Evolutionary conservation across 2,888 invertebrate species (phyloP), one percentile per base, ranked within the genome.

Genomic region (Morpho deidamia): DNA sequence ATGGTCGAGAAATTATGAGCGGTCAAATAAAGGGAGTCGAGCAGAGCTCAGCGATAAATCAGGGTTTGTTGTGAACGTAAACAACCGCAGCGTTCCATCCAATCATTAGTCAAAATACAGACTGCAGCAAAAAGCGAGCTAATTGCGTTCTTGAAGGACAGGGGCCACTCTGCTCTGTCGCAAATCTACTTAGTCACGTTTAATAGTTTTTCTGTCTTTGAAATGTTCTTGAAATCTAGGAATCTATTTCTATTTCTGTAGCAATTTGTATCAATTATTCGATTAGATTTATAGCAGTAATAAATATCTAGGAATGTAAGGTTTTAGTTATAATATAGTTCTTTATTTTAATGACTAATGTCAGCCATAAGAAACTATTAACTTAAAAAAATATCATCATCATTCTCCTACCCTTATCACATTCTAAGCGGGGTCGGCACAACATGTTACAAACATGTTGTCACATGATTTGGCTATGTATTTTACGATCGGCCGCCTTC

Each of bases 81-180:
- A 85, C 83, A 83, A 82, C 78, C 78, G 66, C 80, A 74, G 73
- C 72, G 64, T 72, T 71, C 66, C 72, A 70, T 78, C 76, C 76
- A 83, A 83, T 86, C 83, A 85, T 86, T 84, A 86, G 79, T 86
- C 81, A 85, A 81, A 81, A 82, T 76, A 84, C 76, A 68, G 70
- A 81, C 76, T 81, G 80, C 81, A 80, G 78, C 83, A 87, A 87
- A 88, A 87, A 87, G 77, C 74, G 72, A 67, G 79, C 88, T 88
- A 88, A 88, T 87, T 86, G 85, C 83, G 74, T 76, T 78, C 82
- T 83, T 80, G 80, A 86, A 83, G 82, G 83, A 85, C 85, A 82
- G 83, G 83, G 80, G 78, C 77, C 79, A 79, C 79, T 83, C 74
- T 66, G 66, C 71, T 76, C 81, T 78, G 80, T 83, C 78, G 75